A percentile compares a stretch with the other conserved stretches of the same genome.
phyloP scores from a whole-genome alignment of 2,113 vertebrate species.

The Anas platyrhynchos region DNA sequence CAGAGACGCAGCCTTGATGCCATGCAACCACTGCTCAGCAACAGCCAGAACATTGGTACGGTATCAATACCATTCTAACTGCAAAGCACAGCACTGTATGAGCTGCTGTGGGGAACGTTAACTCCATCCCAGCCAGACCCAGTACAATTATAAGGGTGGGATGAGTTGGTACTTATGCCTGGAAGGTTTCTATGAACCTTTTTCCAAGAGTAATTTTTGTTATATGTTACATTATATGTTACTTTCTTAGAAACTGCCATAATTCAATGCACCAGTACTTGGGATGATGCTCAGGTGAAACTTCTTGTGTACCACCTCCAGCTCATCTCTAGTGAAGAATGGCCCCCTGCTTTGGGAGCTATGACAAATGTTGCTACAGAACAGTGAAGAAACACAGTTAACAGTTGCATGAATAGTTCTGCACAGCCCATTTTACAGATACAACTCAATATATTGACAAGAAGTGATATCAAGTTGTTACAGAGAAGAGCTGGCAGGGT shows the following conservation, averaged over 20 bases:
- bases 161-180: not conserved
- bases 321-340: not conserved
- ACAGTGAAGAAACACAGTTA: not conserved
- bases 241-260: not conserved
- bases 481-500: not conserved
- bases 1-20: not conserved
- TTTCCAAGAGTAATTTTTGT: not conserved
- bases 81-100: not conserved
- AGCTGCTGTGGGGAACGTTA: not conserved
- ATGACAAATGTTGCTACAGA: not conserved
- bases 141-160: not conserved
- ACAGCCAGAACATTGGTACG: not conserved
- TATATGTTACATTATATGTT: not conserved
- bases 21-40: not conserved
- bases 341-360: not conserved
- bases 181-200: not conserved
- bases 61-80: not conserved
- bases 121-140: not conserved
- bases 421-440: not conserved
- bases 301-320: not conserved
- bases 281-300: not conserved
- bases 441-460: not conserved
- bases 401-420: not conserved
- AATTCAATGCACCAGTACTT: not conserved
- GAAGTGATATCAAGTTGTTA: not conserved